Percentiles rank a stretch among this genome's conserved stretches.
phyloP scores from a whole-genome alignment of 92 coral and sea anemone species.

The Paragorgia papillata region DNA sequence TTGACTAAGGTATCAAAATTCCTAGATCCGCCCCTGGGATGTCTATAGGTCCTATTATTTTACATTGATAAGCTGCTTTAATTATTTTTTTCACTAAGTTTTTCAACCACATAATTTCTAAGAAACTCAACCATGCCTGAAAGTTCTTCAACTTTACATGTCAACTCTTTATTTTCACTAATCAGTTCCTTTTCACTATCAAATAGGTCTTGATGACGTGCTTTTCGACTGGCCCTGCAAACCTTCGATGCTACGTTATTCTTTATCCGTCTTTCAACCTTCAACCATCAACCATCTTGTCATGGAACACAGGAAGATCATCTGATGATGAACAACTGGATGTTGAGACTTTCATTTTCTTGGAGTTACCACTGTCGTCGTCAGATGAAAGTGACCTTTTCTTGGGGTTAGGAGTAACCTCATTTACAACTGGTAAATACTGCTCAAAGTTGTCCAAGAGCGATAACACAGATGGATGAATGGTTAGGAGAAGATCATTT shows the following conservation, averaged over 20 bases:
- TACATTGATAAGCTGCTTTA: not conserved
- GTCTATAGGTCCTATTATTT: not conserved
- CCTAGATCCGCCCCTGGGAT: too few species aligned
- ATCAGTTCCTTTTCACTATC: conserved; percentile 69
- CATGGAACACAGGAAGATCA: conserved; percentile 32
- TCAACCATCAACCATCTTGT: too few species aligned
- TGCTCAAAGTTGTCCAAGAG: conserved; percentile 19
- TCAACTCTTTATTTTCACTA: conserved; percentile 69
- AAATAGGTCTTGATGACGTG: conserved; percentile 71
- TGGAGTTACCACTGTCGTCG: too few species aligned
- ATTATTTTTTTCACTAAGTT: conserved; percentile 56
- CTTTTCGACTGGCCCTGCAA: conserved; percentile 81
- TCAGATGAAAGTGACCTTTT: too few species aligned
- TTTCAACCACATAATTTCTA: conserved; percentile 68
- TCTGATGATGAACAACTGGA: too few species aligned
- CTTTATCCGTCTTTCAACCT: conserved; percentile 73
- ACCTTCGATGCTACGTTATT: conserved; percentile 85
- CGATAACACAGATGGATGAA: not conserved
- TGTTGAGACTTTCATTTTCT: too few species aligned
- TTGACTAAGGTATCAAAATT: too few species aligned
- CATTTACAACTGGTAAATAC: not conserved
- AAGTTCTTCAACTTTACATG: conserved; percentile 59
- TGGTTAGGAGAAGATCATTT: not conserved
- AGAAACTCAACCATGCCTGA: conserved; percentile 64
- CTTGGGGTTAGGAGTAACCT: not conserved